Conservation (phyloP, 2,797 vertebrate species). For the Synanceia verrucosa region DNA sequence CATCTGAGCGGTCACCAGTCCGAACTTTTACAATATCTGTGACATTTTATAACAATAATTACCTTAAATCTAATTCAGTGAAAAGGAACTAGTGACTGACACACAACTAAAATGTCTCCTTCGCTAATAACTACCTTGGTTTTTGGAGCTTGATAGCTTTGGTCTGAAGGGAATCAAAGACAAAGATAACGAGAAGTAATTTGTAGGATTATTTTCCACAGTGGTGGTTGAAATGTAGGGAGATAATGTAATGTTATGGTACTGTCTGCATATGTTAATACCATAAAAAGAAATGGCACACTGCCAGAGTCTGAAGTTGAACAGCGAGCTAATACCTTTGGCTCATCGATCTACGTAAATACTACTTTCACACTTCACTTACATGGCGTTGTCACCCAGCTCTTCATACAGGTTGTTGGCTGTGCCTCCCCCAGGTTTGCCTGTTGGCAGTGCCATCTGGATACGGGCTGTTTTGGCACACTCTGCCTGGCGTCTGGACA, state of each 20-base stretch:
- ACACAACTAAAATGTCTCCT: not conserved
- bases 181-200: not conserved
- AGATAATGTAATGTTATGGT: not conserved
- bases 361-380: constrained; percentile 80
- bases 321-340: constrained; percentile 39
- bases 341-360: constrained; percentile 44
- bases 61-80: not conserved
- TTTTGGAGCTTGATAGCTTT: not conserved
- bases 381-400: constrained; percentile 95
- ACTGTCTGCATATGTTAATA: constrained; percentile 7
- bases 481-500: constrained; percentile 92
- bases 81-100: not conserved
- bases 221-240: not conserved
- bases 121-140: not conserved
- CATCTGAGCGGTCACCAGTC: not conserved
- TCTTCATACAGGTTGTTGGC: constrained; percentile 96
- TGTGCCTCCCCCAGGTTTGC: constrained; percentile 86
- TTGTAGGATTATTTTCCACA: not conserved
- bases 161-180: not conserved
- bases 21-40: not conserved
- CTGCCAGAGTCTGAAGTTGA: constrained; percentile 30
- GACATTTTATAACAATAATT: not conserved
- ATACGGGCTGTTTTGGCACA: constrained; percentile 97
- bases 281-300: constrained; percentile 11
- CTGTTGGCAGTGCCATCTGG: constrained; percentile 92